phyloP scores from a whole-genome alignment of 1,140 invertebrate genomes.

The Saccostrea echinata region DNA sequence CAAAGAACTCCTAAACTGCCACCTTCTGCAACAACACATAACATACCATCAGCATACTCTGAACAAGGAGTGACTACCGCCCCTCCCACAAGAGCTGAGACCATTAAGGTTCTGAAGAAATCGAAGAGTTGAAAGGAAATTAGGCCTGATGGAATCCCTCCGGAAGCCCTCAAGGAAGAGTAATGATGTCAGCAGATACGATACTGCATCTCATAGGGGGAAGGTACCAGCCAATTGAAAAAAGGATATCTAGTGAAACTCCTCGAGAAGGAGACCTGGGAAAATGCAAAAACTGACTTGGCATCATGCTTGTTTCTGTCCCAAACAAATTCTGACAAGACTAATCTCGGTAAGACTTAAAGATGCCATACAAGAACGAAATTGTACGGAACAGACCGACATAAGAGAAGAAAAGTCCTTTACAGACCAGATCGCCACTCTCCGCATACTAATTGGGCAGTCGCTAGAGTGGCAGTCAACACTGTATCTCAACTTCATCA shows the following conservation, averaged over 20 bases:
- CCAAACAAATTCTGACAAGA: conserved; percentile 56
- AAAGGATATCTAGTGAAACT: conserved; percentile 49
- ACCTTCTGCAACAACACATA: conserved; percentile 41
- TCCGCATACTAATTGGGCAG: too few relatives aligned
- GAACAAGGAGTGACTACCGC: not conserved
- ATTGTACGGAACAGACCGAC: too few relatives aligned
- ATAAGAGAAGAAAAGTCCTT: too few relatives aligned
- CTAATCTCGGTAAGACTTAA: conserved; percentile 57
- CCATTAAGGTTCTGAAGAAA: conserved; percentile 38
- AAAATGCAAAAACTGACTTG: conserved; percentile 56
- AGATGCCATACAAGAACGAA: conserved; percentile 19
- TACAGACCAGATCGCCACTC: too few relatives aligned
- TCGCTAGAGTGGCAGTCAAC: too few relatives aligned
- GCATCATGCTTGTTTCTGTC: conserved; percentile 62
- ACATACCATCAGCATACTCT: not conserved
- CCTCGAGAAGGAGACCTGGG: conserved; percentile 36
- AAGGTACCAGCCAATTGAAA: conserved; percentile 43
- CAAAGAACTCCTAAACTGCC: too few relatives aligned
- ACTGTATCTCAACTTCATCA: too few relatives aligned
- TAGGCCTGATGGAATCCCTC: conserved; percentile 35
- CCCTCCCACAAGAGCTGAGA: conserved; percentile 49
- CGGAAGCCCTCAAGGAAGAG: conserved; percentile 43
- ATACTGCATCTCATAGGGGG: conserved; percentile 34
- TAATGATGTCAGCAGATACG: conserved; percentile 42
- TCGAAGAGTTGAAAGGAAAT: conserved; percentile 45